These are phyloP conservation scores for Scaptomyza hsui DNA, from an alignment of 1,140 invertebrate genomes.

Conservation along the genomic window DNA sequence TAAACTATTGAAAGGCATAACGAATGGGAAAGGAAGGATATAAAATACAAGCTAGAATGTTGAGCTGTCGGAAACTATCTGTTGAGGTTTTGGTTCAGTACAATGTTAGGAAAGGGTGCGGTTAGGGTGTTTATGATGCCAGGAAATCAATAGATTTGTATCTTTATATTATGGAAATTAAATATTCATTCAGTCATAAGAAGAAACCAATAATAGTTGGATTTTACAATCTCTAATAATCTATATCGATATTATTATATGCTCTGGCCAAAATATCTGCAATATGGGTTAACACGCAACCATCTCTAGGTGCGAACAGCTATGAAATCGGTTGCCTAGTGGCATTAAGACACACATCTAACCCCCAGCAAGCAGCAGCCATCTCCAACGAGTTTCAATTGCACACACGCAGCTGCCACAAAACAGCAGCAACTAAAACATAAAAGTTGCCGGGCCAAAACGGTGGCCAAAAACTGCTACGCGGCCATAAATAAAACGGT, in stretches of 20 bases:
- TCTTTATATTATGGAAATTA: too few relatives aligned
- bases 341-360: constrained; percentile 42
- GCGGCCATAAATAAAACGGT: constrained; percentile 53
- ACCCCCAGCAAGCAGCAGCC: constrained; percentile 8
- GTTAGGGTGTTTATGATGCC: neutral
- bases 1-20: neutral
- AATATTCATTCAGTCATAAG: too few relatives aligned
- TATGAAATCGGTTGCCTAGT: constrained; percentile 35
- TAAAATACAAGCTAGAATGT: neutral
- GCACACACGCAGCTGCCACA: constrained; percentile 44
- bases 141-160: neutral
- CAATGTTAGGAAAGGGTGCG: neutral
- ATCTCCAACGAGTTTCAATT: constrained; percentile 36
- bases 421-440: constrained; percentile 22
- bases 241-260: neutral
- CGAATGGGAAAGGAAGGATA: neutral
- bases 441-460: constrained; percentile 45
- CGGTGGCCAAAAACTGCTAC: constrained; percentile 46
- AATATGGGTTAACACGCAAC: neutral
- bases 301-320: constrained; percentile 11
- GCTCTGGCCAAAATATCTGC: neutral
- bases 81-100: neutral
- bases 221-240: neutral
- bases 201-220: too few relatives aligned
- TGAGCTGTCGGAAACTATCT: neutral